Percentiles rank a stretch among this genome's conserved stretches.
These are phyloP conservation scores for Athetis lepigone DNA, from an alignment of 2,888 invertebrate genomes.

Conservation along the genomic window DNA sequence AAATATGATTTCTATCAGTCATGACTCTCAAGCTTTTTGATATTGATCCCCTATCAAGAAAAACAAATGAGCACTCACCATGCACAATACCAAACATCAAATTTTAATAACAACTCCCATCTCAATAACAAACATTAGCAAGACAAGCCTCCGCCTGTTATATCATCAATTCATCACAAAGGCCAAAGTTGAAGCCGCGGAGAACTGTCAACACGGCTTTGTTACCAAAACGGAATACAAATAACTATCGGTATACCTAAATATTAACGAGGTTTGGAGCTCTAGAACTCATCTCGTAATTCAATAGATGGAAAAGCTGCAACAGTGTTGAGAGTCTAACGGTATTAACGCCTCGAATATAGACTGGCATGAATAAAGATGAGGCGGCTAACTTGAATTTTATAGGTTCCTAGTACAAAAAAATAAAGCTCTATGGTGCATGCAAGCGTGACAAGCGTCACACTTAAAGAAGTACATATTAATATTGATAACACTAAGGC, in stretches of 20 bases:
- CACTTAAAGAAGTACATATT: no score
- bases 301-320: slow-evolving; percentile 29
- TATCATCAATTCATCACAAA: slow-evolving; percentile 27
- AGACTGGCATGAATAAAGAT: slow-evolving; percentile 3
- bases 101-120: slow-evolving; percentile 1
- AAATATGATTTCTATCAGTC: no score
- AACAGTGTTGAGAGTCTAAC: slow-evolving; percentile 19
- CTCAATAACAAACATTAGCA: slow-evolving; percentile 14
- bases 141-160: slow-evolving; percentile 2
- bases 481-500: no score
- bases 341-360: slow-evolving; percentile 21
- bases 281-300: slow-evolving; percentile 20
- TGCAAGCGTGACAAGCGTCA: background rate
- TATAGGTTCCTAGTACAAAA: no score
- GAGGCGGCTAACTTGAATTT: slow-evolving; percentile 11
- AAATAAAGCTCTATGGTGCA: no score
- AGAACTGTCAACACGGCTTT: slow-evolving; percentile 27
- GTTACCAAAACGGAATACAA: slow-evolving; percentile 45
- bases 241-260: slow-evolving; percentile 45
- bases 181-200: slow-evolving; percentile 13
- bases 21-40: background rate
- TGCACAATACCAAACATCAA: background rate
- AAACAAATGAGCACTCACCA: background rate
- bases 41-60: background rate
- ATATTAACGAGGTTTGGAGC: slow-evolving; percentile 39